These are phyloP conservation scores for Porites lutea DNA, from an alignment of 64 coral and sea anemone genomes.

Conservation along the genomic window DNA sequence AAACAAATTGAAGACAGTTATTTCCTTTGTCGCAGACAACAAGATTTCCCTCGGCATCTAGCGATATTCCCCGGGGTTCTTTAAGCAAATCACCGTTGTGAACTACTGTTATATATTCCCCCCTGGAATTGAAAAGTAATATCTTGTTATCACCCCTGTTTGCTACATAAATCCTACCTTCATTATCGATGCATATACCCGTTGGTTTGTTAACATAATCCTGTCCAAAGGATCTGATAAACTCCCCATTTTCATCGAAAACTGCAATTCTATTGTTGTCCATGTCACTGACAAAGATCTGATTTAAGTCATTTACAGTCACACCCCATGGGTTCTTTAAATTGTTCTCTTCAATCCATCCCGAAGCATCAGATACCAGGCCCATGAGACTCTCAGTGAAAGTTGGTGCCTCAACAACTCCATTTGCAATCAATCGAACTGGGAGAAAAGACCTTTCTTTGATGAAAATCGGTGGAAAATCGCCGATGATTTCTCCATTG, in stretches of 20 bases:
- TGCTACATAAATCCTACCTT: conserved; percentile 14
- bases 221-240: conserved; percentile 9
- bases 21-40: conserved; percentile 1
- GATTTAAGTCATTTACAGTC: not conserved
- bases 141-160: conserved; percentile 22
- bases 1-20: not conserved
- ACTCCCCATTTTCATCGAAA: not conserved
- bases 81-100: not conserved
- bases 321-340: not conserved
- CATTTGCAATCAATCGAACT: not conserved
- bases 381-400: too few relatives aligned
- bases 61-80: conserved; percentile 16
- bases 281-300: not conserved
- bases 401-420: too few relatives aligned
- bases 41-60: conserved; percentile 6
- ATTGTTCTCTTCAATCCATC: not conserved
- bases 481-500: not conserved
- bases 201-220: not conserved
- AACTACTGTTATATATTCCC: not conserved
- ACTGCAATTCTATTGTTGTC: not conserved
- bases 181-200: not conserved
- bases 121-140: not conserved
- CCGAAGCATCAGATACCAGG: too few relatives aligned
- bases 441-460: not conserved
- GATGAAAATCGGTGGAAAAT: not conserved